Base-by-base conservation (phyloP, 2,113 vertebrate species). In the Apodemus sylvaticus region DNA sequence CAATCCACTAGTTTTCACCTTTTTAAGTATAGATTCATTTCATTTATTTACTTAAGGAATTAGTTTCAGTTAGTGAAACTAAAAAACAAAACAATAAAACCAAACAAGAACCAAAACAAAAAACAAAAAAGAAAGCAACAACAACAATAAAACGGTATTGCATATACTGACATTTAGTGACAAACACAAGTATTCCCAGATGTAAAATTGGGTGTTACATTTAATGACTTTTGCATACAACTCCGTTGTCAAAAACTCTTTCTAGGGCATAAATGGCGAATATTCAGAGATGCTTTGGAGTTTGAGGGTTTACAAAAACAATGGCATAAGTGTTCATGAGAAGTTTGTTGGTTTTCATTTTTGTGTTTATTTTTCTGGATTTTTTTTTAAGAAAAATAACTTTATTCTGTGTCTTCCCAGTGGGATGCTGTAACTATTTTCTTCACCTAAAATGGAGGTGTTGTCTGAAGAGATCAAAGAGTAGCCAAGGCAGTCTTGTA, bases 401-500 rank as follows among this genome's bases (percentile, higher is more conserved):
- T 82, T 70, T 95, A 8, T 39, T 71, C 17, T 22, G 6, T 82
- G 17, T 79, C 89, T n/a, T 92, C 73, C 31, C 7, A 68, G 12
- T 58, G 1, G 42, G 48, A 55, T 11, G 10, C 42, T 86, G 2
- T 86, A 74, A 62, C 29, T 9, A 39, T 85, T 94, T 86, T 86
- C 19, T 71, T 87, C n/a, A 91, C 34, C 34, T 93, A 42, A 89
- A 68, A 58, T 87, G 26, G 39, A 42, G 34, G 36, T 83, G 19
- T 91, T 85, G 60, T 82, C 71, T 86, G 64, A 85, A 53, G 5
- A 86, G 42, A 94, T 97, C 14, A 89, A 87, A 14, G 42, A 88
- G 51, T 95, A 96, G 95, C 70, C 85, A 95, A 94, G 88, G 45
- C 81, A 97, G 66, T 29, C n/a, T 94, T 95, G 83, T 85, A 24